phyloP scores from a whole-genome alignment of 2,113 vertebrate genomes.

The Pedionomus torquatus region DNA sequence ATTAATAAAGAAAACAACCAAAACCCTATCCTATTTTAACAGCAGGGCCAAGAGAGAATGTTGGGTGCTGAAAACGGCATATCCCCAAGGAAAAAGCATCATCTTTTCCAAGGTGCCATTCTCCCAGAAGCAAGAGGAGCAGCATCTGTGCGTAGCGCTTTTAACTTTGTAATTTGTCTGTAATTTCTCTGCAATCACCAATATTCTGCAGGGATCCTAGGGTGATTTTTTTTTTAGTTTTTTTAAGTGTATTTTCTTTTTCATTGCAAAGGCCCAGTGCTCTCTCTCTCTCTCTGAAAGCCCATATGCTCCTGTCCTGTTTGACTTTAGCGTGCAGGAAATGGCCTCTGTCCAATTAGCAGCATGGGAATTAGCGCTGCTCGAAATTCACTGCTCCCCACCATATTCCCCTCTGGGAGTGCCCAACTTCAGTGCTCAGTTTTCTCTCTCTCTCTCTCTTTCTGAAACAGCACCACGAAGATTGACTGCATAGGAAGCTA shows the following conservation, averaged over 20 bases:
- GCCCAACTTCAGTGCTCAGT: slow-evolving; percentile 16
- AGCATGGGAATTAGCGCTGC: slow-evolving; percentile 58
- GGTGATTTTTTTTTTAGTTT: neutral
- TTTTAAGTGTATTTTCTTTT: neutral
- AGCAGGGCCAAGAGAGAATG: neutral
- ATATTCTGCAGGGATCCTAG: neutral
- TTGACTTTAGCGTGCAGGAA: slow-evolving; percentile 49
- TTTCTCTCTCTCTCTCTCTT: neutral
- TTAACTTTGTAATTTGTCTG: slow-evolving; percentile 4
- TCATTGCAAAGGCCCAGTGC: neutral
- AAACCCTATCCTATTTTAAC: neutral
- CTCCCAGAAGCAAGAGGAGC: slow-evolving; percentile 10
- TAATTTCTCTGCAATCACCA: slow-evolving; percentile 2
- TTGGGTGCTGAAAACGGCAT: neutral
- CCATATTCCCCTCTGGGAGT: slow-evolving; percentile 6
- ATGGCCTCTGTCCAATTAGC: slow-evolving; percentile 61
- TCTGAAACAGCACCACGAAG: neutral
- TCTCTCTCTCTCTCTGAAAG: slow-evolving; percentile 34
- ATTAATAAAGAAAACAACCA: neutral
- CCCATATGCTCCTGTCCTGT: slow-evolving; percentile 58
- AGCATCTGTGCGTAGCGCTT: slow-evolving; percentile 19
- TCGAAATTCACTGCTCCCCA: slow-evolving; percentile 39
- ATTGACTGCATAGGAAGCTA: neutral
- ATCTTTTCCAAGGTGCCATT: neutral
- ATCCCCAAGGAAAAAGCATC: neutral